Evolutionary conservation across 2,888 invertebrate species (phyloP).

Genomic region (Erebia aethiops): DNA sequence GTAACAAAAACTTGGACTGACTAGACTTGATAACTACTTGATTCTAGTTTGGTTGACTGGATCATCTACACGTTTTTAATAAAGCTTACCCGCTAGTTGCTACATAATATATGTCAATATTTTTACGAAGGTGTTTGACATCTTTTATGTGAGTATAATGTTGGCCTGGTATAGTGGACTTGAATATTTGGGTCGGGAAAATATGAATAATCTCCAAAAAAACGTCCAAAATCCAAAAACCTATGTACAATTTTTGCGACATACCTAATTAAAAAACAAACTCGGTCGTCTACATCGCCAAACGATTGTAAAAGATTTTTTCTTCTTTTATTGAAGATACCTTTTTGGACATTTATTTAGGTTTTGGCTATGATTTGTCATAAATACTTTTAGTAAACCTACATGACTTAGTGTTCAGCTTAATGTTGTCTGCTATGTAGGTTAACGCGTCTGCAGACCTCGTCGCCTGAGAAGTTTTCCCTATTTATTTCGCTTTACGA

Average conservation of each 20-base stretch:
- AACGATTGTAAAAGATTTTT: no score
- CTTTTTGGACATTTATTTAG: neutral
- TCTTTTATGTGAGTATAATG: no score
- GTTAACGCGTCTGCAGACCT: constrained; percentile 38
- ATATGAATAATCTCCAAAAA: no score
- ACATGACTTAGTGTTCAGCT: constrained; percentile 12
- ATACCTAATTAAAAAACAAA: no score
- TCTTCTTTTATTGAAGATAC: no score
- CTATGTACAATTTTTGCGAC: no score
- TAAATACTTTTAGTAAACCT: constrained; percentile 4
- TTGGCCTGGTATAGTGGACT: no score
- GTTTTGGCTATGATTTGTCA: constrained; percentile 8
- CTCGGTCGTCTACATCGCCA: no score
- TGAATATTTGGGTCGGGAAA: no score
- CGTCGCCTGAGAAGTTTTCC: constrained; percentile 29
- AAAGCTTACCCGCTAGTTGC: neutral
- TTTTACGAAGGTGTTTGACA: no score
- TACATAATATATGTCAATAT: neutral
- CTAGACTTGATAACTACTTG: neutral
- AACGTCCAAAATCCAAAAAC: no score
- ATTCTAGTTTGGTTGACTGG: neutral
- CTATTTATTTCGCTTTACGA: constrained; percentile 39
- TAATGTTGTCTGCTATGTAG: constrained; percentile 34
- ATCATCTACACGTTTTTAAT: neutral
- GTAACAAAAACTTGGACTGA: constrained; percentile 17